Evolutionary conservation across 1,140 invertebrate species (phyloP), one percentile per base, ranked within the genome.

Genomic region (Drosophila pandora): DNA sequence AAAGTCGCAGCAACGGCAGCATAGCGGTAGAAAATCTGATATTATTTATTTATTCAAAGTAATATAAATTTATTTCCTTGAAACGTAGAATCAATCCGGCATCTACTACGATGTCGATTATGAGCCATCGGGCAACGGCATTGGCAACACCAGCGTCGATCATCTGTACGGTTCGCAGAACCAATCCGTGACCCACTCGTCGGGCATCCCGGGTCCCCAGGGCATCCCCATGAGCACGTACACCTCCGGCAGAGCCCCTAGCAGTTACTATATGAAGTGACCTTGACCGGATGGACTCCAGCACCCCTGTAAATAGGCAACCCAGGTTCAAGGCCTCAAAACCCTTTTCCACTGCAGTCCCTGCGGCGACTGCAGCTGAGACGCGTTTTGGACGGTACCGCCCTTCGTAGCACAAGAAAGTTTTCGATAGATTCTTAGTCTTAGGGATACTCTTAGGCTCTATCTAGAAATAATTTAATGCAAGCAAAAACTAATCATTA

Each of bases 21-120:
- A 92, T 95, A 82, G 94, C 95, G 64, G 95, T 95, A 92, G 92
- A 92, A 92, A 2, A 0, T n/a, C 2, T 2, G 3, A 10, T 0
- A 52, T 17, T 34, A 10, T 8, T 8, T 23, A 34, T 22, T 2
- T 22, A 21, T 47, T 21, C 0, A 0, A 6, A 4, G 22, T 17
- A 54, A 30, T 50, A 12, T 41, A 23, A 17, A 17, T 12, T 52
- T 73, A 65, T 55, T 67, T 91, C 64, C 92, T 90, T 30, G 2
- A 32, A 50, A 4, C n/a, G 12, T 90, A 94, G 96, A 96, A 96
- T 92, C 96, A 97, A 93, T 96, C 95, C 77, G 96, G 95, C 49
- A 97, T 97, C 74, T 97, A 97, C 91, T 97, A 97, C 79, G 96
- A 97, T 83, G 96, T 97, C 17, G 96, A 97, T 67, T 97, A 96